Conservation (phyloP, 2,888 invertebrate genomes). For the Ischnura elegans region DNA sequence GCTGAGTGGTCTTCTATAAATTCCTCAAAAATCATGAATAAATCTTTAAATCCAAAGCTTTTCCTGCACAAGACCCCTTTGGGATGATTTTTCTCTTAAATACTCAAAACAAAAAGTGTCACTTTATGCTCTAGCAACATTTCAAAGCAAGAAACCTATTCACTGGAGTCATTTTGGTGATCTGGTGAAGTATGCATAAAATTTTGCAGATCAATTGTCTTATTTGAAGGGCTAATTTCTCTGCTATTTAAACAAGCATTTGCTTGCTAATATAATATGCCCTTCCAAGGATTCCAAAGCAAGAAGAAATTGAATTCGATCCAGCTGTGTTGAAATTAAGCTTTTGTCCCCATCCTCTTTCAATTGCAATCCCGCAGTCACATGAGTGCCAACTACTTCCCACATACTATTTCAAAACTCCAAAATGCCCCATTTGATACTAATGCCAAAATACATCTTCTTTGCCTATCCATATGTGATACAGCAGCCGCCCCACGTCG, state of each 20-base stretch:
- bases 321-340: background rate
- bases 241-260: background rate
- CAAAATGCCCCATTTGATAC: background rate
- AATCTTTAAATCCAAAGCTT: background rate
- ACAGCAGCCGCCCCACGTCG: conserved; percentile 52
- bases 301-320: background rate
- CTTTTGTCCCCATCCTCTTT: background rate
- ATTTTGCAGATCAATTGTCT: background rate
- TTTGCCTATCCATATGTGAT: conserved; percentile 47
- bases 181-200: background rate
- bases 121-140: background rate
- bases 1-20: too few species aligned
- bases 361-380: background rate
- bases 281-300: background rate
- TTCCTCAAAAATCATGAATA: background rate
- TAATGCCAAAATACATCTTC: conserved; percentile 55
- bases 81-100: background rate
- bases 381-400: background rate
- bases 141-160: background rate
- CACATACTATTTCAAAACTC: background rate
- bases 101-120: background rate
- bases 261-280: background rate
- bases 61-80: background rate
- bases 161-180: background rate
- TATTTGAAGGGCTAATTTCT: background rate